phyloP scores from a whole-genome alignment of 1,140 invertebrate species.

The Drosophila oshimai region DNA sequence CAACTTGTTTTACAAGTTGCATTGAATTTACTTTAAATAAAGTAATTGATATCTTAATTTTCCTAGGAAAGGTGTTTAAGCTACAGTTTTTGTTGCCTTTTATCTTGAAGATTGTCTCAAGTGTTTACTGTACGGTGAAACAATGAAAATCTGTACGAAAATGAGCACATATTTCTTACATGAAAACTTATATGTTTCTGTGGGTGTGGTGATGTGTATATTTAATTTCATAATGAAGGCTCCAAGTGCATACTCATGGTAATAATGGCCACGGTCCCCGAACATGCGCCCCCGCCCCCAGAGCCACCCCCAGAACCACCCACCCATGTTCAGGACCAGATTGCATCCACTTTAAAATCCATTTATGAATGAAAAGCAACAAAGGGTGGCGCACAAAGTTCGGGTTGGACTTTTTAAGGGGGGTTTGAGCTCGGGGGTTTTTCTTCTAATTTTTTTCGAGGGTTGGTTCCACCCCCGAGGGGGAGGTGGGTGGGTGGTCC shows the following conservation, averaged over 20 bases:
- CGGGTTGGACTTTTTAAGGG: constrained; percentile 4
- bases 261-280: constrained; percentile 48
- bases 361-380: constrained; percentile 65
- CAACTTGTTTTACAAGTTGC: too few species aligned
- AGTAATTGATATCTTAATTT: too few species aligned
- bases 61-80: neutral
- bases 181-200: neutral
- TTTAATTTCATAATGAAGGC: constrained; percentile 77
- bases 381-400: constrained; percentile 26
- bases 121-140: constrained; percentile 38
- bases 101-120: constrained; percentile 32
- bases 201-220: constrained; percentile 33
- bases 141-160: constrained; percentile 23
- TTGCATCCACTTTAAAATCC: constrained; percentile 76
- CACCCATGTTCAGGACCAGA: constrained; percentile 28
- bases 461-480: too few species aligned
- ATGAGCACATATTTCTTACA: neutral
- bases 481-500: too few species aligned
- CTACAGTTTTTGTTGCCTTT: neutral
- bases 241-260: constrained; percentile 60
- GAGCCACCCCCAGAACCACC: constrained; percentile 12
- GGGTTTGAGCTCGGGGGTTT: neutral
- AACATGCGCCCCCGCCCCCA: neutral
- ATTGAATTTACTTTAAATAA: too few species aligned
- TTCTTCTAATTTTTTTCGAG: too few species aligned